Evolutionary conservation across 92 coral and sea anemone genomes (phyloP).

Genomic region (Porites evermanni): DNA sequence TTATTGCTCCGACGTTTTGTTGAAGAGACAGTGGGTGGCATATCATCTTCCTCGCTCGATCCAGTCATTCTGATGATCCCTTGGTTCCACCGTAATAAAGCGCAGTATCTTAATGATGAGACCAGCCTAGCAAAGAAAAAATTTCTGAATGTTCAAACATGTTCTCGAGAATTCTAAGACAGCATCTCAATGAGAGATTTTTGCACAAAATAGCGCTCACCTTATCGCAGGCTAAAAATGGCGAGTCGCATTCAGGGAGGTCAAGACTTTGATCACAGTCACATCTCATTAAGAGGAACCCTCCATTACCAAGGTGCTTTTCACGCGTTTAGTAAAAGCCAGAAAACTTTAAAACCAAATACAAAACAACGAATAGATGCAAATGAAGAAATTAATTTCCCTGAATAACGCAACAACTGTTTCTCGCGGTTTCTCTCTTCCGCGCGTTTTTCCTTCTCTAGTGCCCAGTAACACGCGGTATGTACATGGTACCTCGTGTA

Average conservation of each 20-base stretch:
- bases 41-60: constrained; percentile 21
- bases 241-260: neutral
- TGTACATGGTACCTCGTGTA: neutral
- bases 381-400: too few relatives aligned
- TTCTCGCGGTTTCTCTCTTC: neutral
- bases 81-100: neutral
- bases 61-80: neutral
- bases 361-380: neutral
- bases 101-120: neutral
- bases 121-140: neutral
- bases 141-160: neutral
- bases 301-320: neutral
- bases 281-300: neutral
- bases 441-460: constrained; percentile 13
- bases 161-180: neutral
- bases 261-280: neutral
- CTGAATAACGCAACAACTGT: too few relatives aligned
- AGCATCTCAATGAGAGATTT: neutral
- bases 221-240: neutral
- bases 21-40: constrained; percentile 5
- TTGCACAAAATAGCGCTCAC: neutral
- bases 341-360: neutral
- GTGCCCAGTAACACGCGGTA: constrained; percentile 32
- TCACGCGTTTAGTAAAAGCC: neutral
- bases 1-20: constrained; percentile 15